These are phyloP conservation scores for Acanthis flammea DNA, from an alignment of 2,797 vertebrate genomes.

Conservation along the genomic window DNA sequence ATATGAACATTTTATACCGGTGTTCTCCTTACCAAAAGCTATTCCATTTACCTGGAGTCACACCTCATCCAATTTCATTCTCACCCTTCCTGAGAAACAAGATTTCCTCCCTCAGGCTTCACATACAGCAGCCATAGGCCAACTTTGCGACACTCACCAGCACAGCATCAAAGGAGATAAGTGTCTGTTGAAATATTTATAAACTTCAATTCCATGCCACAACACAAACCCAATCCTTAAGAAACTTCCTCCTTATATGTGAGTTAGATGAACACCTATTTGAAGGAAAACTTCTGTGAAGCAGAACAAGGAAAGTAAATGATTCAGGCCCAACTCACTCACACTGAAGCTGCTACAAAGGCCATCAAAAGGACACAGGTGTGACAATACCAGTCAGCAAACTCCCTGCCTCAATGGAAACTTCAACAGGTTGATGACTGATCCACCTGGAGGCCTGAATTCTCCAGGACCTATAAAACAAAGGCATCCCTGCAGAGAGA, in stretches of 20 bases:
- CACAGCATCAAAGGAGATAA: background rate
- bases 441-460: background rate
- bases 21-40: background rate
- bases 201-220: background rate
- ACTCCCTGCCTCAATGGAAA: background rate
- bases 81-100: constrained; percentile 1
- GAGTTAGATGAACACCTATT: background rate
- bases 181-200: background rate
- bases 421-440: background rate
- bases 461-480: background rate
- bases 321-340: background rate
- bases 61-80: background rate
- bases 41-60: background rate
- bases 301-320: background rate
- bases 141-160: background rate
- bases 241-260: background rate
- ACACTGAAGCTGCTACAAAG: background rate
- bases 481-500: background rate
- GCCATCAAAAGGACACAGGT: background rate
- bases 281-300: background rate
- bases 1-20: background rate
- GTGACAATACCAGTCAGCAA: background rate
- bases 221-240: background rate
- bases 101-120: background rate
- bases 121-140: background rate